Base-by-base conservation (phyloP, 2,888 invertebrate species). In the Cremastinae sp. region DNA sequence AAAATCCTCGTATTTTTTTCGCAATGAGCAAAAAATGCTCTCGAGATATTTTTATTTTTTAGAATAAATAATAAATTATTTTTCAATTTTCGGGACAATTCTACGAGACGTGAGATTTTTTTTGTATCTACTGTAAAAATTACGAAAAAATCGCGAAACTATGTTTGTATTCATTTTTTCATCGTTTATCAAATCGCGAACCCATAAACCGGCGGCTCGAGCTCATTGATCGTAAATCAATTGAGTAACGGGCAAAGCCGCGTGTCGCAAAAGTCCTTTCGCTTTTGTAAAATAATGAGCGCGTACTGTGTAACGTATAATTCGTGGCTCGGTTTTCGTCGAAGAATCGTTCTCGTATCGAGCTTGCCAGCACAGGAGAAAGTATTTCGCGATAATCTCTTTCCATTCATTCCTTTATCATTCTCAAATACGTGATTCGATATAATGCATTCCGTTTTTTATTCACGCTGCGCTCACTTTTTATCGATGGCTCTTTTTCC, bases 361-460 rank as follows among this genome's bases (percentile, higher is more conserved):
- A 22, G 53, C 22, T 39, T n/a, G 55, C n/a, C 22, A 64, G n/a
- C n/a, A n/a, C n/a, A n/a, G 22, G 71, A 71, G 62, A 71, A 71
- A 71, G 71, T 64, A 16, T 22, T 14, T 22, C 55, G 47, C 37
- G 39, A 35, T 69, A 20, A 51, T 22, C 18, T 1, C 51, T 69
- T 28, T 49, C 64, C 37, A 64, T 20, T 56, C 35, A 28, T 16
- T 45, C 28, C 28, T 28, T 28, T 28, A 28, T 28, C 28, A 45
- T 66, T n/a, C 41, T 1, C 20, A 10, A 14, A 12, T 37, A 39
- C 7, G 7, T 22, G 28, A 37, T 10, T 9, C 49, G 35, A 22
- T n/a, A 41, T 51, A 49, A 64, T 35, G 37, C 49, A 37, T 47
- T 49, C 28, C 2, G 2, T 28, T 28, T 28, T 28, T 28, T 5